Evolutionary conservation across 2,888 invertebrate species (phyloP).

Genomic region (Meiosimyza platycephala): DNA sequence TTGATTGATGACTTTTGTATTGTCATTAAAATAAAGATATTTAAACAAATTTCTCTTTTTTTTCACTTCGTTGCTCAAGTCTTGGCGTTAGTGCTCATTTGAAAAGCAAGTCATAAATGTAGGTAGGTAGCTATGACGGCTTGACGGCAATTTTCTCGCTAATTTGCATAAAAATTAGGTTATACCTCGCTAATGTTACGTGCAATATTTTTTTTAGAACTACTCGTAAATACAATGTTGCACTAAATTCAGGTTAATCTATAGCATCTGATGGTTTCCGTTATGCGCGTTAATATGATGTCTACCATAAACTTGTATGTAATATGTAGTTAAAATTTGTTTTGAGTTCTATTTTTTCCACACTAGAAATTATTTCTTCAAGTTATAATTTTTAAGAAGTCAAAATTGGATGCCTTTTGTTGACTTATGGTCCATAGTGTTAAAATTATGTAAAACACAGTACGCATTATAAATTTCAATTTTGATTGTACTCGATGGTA

Average conservation of each 20-base stretch:
- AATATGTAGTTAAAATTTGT: no score
- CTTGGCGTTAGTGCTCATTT: constrained; percentile 51
- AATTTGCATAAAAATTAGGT: constrained; percentile 38
- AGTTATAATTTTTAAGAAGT: background rate
- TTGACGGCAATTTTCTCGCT: constrained; percentile 31
- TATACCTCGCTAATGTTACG: background rate
- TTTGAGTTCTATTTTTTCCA: background rate
- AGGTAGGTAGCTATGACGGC: constrained; percentile 50
- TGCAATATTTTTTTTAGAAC: background rate
- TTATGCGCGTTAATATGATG: constrained; percentile 7
- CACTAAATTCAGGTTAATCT: constrained; percentile 27
- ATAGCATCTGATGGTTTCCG: constrained; percentile 2
- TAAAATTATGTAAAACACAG: no score
- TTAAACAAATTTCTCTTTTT: constrained; percentile 24
- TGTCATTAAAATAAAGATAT: constrained; percentile 34
- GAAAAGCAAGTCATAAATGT: constrained; percentile 32
- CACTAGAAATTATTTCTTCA: background rate
- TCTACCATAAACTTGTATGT: background rate
- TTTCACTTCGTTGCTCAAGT: background rate
- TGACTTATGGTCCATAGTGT: no score
- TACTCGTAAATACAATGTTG: background rate
- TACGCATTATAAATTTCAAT: no score
- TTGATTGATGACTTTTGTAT: constrained; percentile 32
- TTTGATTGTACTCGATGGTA: no score
- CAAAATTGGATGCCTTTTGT: no score